These are phyloP conservation scores for Tonatia bakeri DNA, from an alignment of 2,113 vertebrate genomes.

Conservation along the genomic window DNA sequence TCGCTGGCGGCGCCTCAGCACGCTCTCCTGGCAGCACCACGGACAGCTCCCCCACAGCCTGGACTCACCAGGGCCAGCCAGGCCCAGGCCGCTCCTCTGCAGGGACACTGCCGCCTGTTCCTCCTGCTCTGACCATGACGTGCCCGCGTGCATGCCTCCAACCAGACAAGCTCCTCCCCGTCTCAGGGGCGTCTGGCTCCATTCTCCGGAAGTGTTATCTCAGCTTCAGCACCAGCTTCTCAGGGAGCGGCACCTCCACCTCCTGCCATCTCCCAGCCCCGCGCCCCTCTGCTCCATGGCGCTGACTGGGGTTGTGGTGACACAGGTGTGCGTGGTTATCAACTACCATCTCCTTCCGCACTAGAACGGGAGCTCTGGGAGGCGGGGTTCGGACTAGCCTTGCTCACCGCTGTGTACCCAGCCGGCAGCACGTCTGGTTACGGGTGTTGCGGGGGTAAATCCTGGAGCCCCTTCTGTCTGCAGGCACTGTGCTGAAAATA, in stretches of 20 bases:
- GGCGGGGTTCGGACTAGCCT: background rate
- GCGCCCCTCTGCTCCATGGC: background rate
- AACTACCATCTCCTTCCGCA: background rate
- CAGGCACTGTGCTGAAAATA: background rate
- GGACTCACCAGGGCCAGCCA: fast-evolving
- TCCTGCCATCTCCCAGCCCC: background rate
- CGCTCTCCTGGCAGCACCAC: background rate
- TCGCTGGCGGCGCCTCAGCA: fast-evolving
- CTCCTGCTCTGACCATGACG: background rate
- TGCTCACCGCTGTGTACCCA: background rate
- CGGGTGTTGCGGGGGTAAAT: background rate
- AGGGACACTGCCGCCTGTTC: background rate
- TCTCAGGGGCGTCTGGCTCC: background rate
- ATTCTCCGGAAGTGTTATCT: background rate
- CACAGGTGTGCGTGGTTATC: background rate
- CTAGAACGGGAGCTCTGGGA: background rate
- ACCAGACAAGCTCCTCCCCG: background rate
- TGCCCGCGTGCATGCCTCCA: background rate
- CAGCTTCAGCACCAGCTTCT: background rate
- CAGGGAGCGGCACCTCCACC: background rate
- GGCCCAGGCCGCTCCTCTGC: background rate
- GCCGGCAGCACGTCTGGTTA: background rate
- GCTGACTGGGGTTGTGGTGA: background rate
- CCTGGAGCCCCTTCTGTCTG: background rate
- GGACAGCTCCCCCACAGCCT: background rate